Evolutionary conservation across 2,888 invertebrate species (phyloP).

Genomic region (Brachyptera putata): DNA sequence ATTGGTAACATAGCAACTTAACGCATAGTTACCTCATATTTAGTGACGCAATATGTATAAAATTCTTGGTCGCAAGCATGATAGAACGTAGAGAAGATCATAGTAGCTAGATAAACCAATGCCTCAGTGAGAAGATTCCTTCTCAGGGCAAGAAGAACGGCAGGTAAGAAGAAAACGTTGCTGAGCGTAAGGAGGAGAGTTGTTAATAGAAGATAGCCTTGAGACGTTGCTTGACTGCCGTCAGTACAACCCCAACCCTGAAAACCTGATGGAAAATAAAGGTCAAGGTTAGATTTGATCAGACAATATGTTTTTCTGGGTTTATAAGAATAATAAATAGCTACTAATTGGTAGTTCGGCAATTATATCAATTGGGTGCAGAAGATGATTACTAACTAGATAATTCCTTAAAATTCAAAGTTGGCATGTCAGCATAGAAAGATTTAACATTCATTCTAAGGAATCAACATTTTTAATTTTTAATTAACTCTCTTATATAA

Average conservation of each 20-base stretch:
- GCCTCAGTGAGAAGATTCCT: conserved; percentile 52
- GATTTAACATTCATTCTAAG: too few species aligned
- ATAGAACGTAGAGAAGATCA: conserved; percentile 57
- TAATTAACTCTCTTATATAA: too few species aligned
- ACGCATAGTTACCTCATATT: conserved; percentile 46
- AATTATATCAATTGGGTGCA: too few species aligned
- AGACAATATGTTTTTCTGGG: not conserved
- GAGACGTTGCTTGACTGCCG: conserved; percentile 46
- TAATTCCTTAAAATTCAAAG: too few species aligned
- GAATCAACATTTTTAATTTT: too few species aligned
- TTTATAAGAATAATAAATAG: too few species aligned
- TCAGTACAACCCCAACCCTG: conserved; percentile 56
- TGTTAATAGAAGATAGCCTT: conserved; percentile 60
- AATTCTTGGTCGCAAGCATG: conserved; percentile 57
- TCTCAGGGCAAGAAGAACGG: conserved; percentile 50
- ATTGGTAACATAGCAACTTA: too few species aligned
- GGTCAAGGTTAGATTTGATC: not conserved
- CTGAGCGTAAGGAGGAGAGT: conserved; percentile 57
- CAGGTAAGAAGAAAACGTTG: conserved; percentile 56
- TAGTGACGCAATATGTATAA: conserved; percentile 45
- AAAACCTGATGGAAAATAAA: not conserved
- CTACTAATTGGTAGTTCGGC: too few species aligned
- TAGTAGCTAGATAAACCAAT: conserved; percentile 53
- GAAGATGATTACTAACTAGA: too few species aligned
- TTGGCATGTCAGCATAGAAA: too few species aligned